Conservation (phyloP, 2,113 vertebrate genomes). For the Stegastes partitus region DNA sequence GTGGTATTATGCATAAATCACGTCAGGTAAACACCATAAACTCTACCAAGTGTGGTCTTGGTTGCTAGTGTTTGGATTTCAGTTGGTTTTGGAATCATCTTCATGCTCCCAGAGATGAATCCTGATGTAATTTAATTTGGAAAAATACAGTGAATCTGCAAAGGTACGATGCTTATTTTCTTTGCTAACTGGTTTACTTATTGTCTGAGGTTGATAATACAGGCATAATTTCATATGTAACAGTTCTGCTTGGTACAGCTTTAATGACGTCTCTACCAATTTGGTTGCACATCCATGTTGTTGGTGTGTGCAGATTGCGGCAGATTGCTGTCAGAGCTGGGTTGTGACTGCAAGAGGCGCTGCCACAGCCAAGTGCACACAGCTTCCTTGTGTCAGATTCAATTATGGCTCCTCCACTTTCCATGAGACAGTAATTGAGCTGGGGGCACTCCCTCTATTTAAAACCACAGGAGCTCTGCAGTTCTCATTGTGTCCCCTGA, state of each 20-base stretch:
- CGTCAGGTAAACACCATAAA: not conserved
- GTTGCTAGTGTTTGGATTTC: not conserved
- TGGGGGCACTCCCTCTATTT: slow-evolving; percentile 78
- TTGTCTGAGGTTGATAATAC: slow-evolving; percentile 39
- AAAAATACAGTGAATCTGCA: not conserved
- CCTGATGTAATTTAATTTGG: not conserved
- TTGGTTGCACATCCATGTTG: slow-evolving; percentile 44
- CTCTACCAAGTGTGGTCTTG: not conserved
- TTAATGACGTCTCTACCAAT: slow-evolving; percentile 59
- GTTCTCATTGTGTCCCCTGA: slow-evolving; percentile 65
- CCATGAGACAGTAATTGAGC: slow-evolving; percentile 75
- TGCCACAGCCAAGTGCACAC: slow-evolving; percentile 73
- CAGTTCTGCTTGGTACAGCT: slow-evolving; percentile 28
- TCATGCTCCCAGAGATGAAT: not conserved
- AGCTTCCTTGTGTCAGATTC: slow-evolving; percentile 79
- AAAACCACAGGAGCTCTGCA: slow-evolving; percentile 73
- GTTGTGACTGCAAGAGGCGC: slow-evolving; percentile 59
- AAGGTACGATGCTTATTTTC: not conserved
- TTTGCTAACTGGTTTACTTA: slow-evolving; percentile 11
- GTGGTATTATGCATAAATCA: not conserved
- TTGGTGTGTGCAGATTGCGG: slow-evolving; percentile 50
- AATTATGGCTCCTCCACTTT: slow-evolving; percentile 73
- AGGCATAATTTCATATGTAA: slow-evolving; percentile 34
- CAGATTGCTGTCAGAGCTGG: slow-evolving; percentile 67
- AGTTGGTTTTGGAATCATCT: not conserved